These are phyloP conservation scores for Drosophila tropicalis DNA, from an alignment of 1,140 invertebrate species.

Conservation along the genomic window DNA sequence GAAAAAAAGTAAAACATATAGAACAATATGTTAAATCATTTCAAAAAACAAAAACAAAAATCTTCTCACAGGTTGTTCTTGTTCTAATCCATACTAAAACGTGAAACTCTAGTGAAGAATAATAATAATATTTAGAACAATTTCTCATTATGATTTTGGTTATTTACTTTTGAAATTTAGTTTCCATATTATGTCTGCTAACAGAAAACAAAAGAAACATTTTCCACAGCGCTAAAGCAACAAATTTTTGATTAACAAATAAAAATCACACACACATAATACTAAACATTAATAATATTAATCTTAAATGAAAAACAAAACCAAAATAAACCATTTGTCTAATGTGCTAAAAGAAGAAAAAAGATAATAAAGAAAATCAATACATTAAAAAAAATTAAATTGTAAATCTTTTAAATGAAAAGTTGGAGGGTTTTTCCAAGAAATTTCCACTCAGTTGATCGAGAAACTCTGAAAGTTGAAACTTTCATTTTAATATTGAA, in stretches of 20 bases:
- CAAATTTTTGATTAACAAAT: constrained; percentile 23
- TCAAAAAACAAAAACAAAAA: not conserved
- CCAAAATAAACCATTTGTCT: constrained; percentile 60
- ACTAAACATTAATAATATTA: constrained; percentile 63
- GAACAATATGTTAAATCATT: constrained; percentile 26
- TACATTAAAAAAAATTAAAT: constrained; percentile 39
- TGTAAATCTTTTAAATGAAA: not conserved
- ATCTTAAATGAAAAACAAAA: constrained; percentile 48
- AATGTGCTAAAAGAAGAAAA: constrained; percentile 69
- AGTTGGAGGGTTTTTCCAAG: not conserved
- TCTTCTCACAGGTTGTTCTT: constrained; percentile 51
- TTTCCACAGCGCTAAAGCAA: constrained; percentile 12
- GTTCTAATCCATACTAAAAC: constrained; percentile 16
- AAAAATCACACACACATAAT: constrained; percentile 41
- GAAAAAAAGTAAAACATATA: not conserved
- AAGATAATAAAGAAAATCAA: constrained; percentile 49
- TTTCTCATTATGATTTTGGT: not conserved
- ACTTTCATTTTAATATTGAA: not conserved
- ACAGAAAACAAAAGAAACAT: not conserved
- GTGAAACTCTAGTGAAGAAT: constrained; percentile 15
- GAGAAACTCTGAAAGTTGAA: too few species aligned
- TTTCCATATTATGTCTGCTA: not conserved
- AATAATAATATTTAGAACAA: not conserved
- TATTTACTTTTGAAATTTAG: not conserved
- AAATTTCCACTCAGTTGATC: not conserved